Evolutionary conservation across 1,140 invertebrate species (phyloP), one percentile per base, ranked within the genome.

Genomic region (Orussus abietinus): DNA sequence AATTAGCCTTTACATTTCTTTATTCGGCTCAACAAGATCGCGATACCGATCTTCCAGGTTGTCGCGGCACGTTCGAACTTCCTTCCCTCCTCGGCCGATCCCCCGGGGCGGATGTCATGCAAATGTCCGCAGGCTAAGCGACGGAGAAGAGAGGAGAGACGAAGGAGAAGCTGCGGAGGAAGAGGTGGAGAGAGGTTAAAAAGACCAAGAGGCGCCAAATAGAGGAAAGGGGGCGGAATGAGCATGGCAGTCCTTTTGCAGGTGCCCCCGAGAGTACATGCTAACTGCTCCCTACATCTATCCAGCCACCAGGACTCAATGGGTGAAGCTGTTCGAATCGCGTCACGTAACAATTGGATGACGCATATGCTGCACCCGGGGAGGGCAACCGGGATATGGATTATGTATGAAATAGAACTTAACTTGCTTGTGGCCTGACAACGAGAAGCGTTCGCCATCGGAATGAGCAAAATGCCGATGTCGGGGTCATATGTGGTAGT

Each of bases 1-100:
- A 67, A 67, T 67, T 67, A 63, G 56, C 60, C 52, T 67, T 67
- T 67, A 66, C 64, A 67, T 64, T 64, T 66, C 61, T 64, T 55
- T 52, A 62, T 60, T 57, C 55, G 53, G 49, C 47, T 49, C 57
- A 62, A 59, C 62, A 62, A 64, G 57, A 60, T 56, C 53, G 61
- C 52, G 63, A 67, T 67, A 67, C 53, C 31, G 56, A 67, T 67
- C 59, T 62, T 51, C 47, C 21, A 17, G 40, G 26, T 38, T 44
- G 44, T 45, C 47, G 32, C 43, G 35, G 12, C 42, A 38, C 22
- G 25, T 35, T 17, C 33, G 33, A n/a, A n/a, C 30, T 40, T 18
- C 13, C 11, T 37, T 22, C 26, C 30, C 20, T 21, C 15, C 13
- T 48, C 32, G 9, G 17, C 35, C 4, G 30, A 15, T 25, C 13